Percentiles rank a stretch among this genome's conserved stretches.
These are phyloP conservation scores for Hirtodrosophila confusa DNA, from an alignment of 2,888 invertebrate genomes.

Conservation along the genomic window DNA sequence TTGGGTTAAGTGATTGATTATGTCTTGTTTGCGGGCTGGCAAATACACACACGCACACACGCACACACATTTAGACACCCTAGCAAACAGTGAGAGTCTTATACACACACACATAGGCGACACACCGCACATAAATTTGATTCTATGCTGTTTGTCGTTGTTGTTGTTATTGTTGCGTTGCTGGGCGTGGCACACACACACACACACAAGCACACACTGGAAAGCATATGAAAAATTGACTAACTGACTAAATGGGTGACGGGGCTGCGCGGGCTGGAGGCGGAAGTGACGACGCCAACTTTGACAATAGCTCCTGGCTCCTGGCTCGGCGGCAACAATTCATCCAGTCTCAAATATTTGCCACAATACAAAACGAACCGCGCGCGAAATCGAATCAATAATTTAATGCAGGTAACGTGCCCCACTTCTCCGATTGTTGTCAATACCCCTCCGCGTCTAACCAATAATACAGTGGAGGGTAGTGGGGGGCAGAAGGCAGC, in stretches of 20 bases:
- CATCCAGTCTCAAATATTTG: constrained; percentile 57
- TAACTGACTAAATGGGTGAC: constrained; percentile 41
- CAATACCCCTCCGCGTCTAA: not conserved
- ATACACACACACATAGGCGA: constrained; percentile 10
- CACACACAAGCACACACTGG: not conserved
- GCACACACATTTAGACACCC: constrained; percentile 11
- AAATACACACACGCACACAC: constrained; percentile 23
- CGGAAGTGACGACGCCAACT: constrained; percentile 44
- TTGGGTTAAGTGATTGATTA: constrained; percentile 74
- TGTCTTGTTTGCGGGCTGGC: constrained; percentile 63
- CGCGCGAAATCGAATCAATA: constrained; percentile 76
- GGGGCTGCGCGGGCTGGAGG: not conserved
- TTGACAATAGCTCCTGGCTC: constrained; percentile 44
- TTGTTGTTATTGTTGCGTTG: constrained; percentile 33
- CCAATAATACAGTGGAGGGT: not conserved
- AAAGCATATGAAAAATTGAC: constrained; percentile 54
- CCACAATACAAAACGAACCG: constrained; percentile 73
- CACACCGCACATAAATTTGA: constrained; percentile 45
- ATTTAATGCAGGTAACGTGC: constrained; percentile 73
- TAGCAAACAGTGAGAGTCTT: constrained; percentile 1
- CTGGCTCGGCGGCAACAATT: constrained; percentile 30
- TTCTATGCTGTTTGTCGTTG: constrained; percentile 31
- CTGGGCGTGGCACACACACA: constrained; percentile 57
- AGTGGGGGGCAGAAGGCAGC: not conserved
- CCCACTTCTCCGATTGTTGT: not conserved